These are phyloP conservation scores for Ochropacha duplaris DNA, from an alignment of 2,888 invertebrate genomes.

Conservation along the genomic window DNA sequence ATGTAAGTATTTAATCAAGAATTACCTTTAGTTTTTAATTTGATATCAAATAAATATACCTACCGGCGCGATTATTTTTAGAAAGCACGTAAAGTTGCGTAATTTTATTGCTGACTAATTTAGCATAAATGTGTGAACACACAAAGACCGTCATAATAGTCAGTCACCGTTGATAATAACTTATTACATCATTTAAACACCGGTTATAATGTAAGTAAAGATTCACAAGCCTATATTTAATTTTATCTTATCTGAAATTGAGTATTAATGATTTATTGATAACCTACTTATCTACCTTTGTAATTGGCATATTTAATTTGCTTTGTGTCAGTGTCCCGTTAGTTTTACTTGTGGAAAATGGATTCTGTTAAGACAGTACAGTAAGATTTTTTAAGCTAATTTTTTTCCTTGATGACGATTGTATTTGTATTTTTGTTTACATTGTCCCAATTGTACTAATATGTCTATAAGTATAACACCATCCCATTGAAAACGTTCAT, in stretches of 20 bases:
- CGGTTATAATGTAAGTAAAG: not conserved
- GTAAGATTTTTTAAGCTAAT: not conserved
- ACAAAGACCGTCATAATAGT: conserved; percentile 20
- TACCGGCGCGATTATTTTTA: conserved; percentile 26
- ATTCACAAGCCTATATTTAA: not conserved
- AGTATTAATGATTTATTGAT: not conserved
- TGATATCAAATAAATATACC: conserved; percentile 15
- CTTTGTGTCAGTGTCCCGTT: too few relatives aligned
- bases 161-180: conserved; percentile 29
- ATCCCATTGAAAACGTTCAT: too few relatives aligned
- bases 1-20: conserved; percentile 25
- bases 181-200: conserved; percentile 21
- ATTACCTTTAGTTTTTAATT: conserved; percentile 7
- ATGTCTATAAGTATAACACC: too few relatives aligned
- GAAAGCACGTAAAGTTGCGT: conserved; percentile 33
- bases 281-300: not conserved
- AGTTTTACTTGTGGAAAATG: not conserved
- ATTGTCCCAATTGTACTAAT: too few relatives aligned
- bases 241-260: not conserved
- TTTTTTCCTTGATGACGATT: too few relatives aligned
- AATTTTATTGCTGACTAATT: conserved; percentile 1
- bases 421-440: too few relatives aligned
- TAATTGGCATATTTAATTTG: too few relatives aligned
- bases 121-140: conserved; percentile 3
- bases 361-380: not conserved